These are phyloP conservation scores for Xenopus tropicalis DNA, from an alignment of 2,113 vertebrate genomes.

Conservation along the genomic window DNA sequence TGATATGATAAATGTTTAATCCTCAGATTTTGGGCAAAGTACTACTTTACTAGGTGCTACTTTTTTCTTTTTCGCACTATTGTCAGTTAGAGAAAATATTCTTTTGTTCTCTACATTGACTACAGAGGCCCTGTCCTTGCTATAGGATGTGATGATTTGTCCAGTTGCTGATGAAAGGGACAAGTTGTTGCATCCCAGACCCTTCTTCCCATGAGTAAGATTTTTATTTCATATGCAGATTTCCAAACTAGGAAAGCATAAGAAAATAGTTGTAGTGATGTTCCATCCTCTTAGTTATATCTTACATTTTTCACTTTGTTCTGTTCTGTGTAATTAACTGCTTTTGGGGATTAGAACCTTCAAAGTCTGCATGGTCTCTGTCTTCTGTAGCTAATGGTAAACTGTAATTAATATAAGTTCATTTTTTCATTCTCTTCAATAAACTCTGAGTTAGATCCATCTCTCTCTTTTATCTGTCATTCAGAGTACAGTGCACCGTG, in stretches of 20 bases:
- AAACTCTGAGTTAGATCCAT: slow-evolving; percentile 35
- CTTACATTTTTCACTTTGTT: slow-evolving; percentile 49
- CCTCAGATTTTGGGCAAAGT: no score
- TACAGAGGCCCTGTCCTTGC: no score
- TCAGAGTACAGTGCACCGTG: slow-evolving; percentile 35
- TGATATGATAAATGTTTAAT: no score
- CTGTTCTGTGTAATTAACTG: slow-evolving; percentile 42
- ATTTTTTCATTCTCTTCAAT: slow-evolving; percentile 33
- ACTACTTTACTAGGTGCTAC: no score
- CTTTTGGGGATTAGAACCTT: slow-evolving; percentile 53
- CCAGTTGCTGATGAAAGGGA: no score
- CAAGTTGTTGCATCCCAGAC: no score
- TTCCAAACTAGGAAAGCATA: no score
- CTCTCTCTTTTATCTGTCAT: slow-evolving; percentile 48
- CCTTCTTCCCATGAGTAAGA: no score
- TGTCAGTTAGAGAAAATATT: no score
- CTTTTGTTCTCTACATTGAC: no score
- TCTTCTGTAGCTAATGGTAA: slow-evolving; percentile 52
- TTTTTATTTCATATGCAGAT: not conserved
- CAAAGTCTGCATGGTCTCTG: slow-evolving; percentile 47
- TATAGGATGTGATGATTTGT: no score
- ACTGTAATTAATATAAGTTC: slow-evolving; percentile 56
- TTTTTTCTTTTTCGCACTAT: no score
- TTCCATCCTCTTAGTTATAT: slow-evolving; percentile 56
- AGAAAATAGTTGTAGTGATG: not conserved